Percentiles rank a stretch among this genome's conserved stretches.
phyloP scores from a whole-genome alignment of 2,113 vertebrate species.

The Burhinus bistriatus region DNA sequence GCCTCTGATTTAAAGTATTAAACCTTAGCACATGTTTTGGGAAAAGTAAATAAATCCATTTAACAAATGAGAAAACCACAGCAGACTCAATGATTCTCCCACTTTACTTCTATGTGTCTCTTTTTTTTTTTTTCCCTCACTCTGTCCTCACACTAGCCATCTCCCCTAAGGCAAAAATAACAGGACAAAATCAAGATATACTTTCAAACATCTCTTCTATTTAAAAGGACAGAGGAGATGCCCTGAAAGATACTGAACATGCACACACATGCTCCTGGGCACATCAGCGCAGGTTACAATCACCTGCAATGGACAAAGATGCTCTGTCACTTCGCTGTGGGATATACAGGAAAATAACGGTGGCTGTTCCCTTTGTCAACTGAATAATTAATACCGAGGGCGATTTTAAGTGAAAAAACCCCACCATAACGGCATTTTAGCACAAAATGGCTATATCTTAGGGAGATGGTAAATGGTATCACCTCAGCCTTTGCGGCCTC shows the following conservation, averaged over 20 bases:
- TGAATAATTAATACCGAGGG: not conserved
- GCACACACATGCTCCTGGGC: not conserved
- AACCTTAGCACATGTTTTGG: not conserved
- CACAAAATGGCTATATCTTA: not conserved
- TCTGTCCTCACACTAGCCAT: not conserved
- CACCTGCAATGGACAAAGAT: not conserved
- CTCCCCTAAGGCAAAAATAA: not conserved
- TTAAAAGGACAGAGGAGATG: not conserved
- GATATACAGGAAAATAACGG: not conserved
- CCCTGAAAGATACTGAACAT: not conserved
- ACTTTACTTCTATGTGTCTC: not conserved
- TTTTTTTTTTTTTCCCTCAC: not conserved
- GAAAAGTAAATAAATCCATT: not conserved
- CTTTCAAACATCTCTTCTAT: not conserved
- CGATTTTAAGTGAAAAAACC: not conserved
- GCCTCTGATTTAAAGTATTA: not conserved
- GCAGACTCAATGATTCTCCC: not conserved
- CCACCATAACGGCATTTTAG: not conserved
- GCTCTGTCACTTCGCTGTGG: not conserved
- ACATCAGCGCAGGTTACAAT: not conserved
- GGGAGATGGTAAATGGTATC: not conserved
- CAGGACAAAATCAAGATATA: not conserved
- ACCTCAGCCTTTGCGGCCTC: not conserved
- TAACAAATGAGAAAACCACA: not conserved
- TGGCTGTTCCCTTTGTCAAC: not conserved